A percentile compares a stretch with the other conserved stretches of the same genome.
These are phyloP conservation scores for Acanthosepion lycidas DNA, from an alignment of 2,888 invertebrate species.

Conservation along the genomic window DNA sequence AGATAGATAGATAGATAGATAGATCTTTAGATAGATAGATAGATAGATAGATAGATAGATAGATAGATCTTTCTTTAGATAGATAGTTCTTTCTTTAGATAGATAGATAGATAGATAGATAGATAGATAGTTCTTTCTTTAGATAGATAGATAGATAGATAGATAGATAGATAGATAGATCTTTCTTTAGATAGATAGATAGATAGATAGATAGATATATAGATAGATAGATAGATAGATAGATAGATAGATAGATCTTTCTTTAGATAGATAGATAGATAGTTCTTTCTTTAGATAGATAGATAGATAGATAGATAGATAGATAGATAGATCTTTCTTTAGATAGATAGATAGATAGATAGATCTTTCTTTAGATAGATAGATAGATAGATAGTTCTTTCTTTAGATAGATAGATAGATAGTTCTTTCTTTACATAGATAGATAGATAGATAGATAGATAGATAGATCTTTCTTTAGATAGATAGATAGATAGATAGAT, in stretches of 20 bases:
- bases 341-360: too few relatives aligned
- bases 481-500: too few relatives aligned
- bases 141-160: constrained; percentile 41
- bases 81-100: not conserved
- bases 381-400: too few relatives aligned
- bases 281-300: too few relatives aligned
- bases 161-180: constrained; percentile 44
- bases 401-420: not conserved
- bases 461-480: not conserved
- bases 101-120: constrained; percentile 38
- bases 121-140: not conserved
- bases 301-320: too few relatives aligned
- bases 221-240: not conserved
- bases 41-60: constrained; percentile 41
- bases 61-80: constrained; percentile 47
- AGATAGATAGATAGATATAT: not conserved
- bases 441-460: not conserved
- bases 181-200: not conserved
- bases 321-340: too few relatives aligned
- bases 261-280: too few relatives aligned
- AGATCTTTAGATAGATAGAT: too few relatives aligned
- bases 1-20: constrained; percentile 43
- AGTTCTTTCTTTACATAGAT: not conserved
- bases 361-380: too few relatives aligned
- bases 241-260: not conserved